These are phyloP conservation scores for Enteromius paludinosus DNA, from an alignment of 2,797 vertebrate genomes.

Conservation along the genomic window DNA sequence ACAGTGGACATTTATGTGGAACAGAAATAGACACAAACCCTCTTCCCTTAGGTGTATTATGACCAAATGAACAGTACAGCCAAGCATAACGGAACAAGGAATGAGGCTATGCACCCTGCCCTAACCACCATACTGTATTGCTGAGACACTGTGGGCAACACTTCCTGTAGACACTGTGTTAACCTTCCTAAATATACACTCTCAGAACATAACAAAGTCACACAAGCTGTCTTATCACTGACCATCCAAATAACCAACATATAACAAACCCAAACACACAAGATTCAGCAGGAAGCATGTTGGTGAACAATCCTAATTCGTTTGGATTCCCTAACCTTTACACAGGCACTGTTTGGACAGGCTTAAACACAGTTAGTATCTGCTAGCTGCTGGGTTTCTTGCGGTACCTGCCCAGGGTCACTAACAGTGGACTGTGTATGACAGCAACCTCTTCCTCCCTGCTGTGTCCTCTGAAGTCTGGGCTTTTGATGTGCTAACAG, in stretches of 20 bases:
- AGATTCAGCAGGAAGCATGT: conserved; percentile 4
- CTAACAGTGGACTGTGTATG: conserved; percentile 34
- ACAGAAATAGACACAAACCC: not conserved
- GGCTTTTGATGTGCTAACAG: conserved; percentile 76
- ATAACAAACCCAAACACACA: not conserved
- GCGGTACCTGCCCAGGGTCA: conserved; percentile 29
- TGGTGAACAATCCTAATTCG: not conserved
- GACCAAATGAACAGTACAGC: conserved; percentile 17
- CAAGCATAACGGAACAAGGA: conserved; percentile 5
- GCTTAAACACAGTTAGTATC: conserved; percentile 12
- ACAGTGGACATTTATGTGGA: not conserved
- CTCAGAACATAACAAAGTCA: conserved; percentile 23
- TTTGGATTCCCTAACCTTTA: conserved; percentile 23
- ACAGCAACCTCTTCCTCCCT: conserved; percentile 34
- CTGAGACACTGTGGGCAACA: conserved; percentile 47
- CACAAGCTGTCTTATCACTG: conserved; percentile 35
- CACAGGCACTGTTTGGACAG: conserved; percentile 30
- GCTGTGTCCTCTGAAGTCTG: conserved; percentile 66
- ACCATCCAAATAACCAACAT: not conserved
- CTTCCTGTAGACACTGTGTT: conserved; percentile 47
- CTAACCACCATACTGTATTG: conserved; percentile 40
- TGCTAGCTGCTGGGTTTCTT: not conserved
- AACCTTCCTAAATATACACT: conserved; percentile 43
- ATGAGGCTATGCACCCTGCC: conserved; percentile 33
- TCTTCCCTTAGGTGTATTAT: conserved; percentile 8